Base-by-base conservation (phyloP, 2,797 vertebrate genomes). In the Lagodon rhomboides region DNA sequence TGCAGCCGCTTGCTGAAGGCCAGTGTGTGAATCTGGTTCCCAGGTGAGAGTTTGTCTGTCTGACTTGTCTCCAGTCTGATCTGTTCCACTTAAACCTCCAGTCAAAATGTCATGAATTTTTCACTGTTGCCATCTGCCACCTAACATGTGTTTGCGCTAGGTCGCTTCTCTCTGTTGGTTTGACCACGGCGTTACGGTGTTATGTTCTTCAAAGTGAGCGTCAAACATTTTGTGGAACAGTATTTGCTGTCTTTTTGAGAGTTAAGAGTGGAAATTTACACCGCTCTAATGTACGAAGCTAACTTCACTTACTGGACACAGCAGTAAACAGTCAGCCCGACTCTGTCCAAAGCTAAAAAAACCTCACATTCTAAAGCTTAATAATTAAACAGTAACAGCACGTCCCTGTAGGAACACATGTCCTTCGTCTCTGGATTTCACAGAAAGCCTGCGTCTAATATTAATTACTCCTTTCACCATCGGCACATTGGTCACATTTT, bases 101-200 rank as follows among this genome's bases (percentile, higher is more conserved):
- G 69, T 82, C 76, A 80, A 68, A 77, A 73, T 53, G 43, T 80
- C 68, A 62, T 38, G 41, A 13, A 79, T 75, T 38, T 72, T 73
- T 81, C 47, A 79, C 75, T 3, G n/a, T 9, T 25, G 47, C 75
- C 78, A 81, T 77, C 75, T 82, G 75, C 65, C 11, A 15, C 18
- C 22, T 17, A 1, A 10, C n/a, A 13, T 3, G 1, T 30, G 34
- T 74, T 16, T 58, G 56, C 38, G 10, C 38, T 38, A 38, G 10
- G 38, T 38, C 38, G 38, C 38, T 13, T 34, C 44, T 43, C 51
- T 23, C 43, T 30, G 23, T 41, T 53, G 12, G 12, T 54, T 68
- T 62, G 22, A 47, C 13, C 43, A 3, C 54, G 44, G 17, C 47
- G 38, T 60, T 72, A 54, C 34, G 34, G 38, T 53, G 16, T 13